phyloP scores from a whole-genome alignment of 2,888 invertebrate species.

The Xylophagus ater region DNA sequence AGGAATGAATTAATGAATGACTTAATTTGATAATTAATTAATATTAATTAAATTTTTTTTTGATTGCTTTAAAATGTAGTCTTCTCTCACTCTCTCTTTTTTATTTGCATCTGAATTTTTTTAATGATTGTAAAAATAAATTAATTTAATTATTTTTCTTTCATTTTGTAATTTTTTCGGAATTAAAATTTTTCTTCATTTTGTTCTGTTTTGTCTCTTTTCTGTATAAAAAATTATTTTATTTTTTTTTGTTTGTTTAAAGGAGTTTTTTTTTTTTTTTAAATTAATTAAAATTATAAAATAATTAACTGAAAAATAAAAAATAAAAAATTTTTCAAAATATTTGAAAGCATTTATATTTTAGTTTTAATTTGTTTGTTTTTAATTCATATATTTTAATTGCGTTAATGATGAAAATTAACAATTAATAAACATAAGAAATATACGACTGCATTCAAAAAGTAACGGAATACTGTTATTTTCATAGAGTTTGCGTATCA shows the following conservation, averaged over 20 bases:
- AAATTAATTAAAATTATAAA: conserved; percentile 7
- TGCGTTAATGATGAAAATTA: too few relatives aligned
- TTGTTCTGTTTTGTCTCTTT: conserved; percentile 20
- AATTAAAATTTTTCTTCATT: conserved; percentile 3
- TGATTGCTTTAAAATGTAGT: conserved; percentile 1
- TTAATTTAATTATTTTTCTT: conserved; percentile 9
- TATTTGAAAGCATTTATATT: conserved; percentile 9
- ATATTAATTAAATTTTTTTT: conserved; percentile 4
- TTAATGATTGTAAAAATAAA: too few relatives aligned
- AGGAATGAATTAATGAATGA: not conserved
- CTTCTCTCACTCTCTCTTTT: conserved; percentile 17
- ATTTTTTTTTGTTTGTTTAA: conserved; percentile 10
- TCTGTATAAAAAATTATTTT: conserved; percentile 22
- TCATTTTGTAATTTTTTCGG: not conserved
- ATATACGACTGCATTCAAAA: too few relatives aligned
- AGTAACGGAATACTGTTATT: too few relatives aligned
- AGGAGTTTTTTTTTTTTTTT: conserved; percentile 5
- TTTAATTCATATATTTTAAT: too few relatives aligned
- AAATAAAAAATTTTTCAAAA: conserved; percentile 13
- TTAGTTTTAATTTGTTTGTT: conserved; percentile 2
- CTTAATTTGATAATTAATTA: too few relatives aligned
- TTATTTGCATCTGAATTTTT: conserved; percentile 4
- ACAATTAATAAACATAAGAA: too few relatives aligned
- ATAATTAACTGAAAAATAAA: conserved; percentile 9
- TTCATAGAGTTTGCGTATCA: too few relatives aligned